Conservation (phyloP, 1,140 invertebrate genomes). For the Neodiprion pinetum region DNA sequence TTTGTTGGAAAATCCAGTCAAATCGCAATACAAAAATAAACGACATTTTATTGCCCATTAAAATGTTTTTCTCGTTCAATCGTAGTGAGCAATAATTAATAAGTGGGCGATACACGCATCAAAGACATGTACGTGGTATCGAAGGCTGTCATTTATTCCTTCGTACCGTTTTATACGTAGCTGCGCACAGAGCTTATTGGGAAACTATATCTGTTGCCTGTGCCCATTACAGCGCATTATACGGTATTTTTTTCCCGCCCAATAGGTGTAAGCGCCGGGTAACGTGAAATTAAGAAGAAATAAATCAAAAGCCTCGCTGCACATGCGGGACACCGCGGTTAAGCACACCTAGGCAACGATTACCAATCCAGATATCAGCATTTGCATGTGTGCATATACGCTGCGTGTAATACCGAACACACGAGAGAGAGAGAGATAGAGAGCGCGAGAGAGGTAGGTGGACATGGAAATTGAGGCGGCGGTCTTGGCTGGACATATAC, state of each 20-base stretch:
- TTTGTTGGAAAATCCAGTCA: no score
- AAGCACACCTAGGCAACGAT: not conserved
- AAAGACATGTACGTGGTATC: no score
- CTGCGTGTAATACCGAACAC: not conserved
- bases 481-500: slow-evolving; percentile 1
- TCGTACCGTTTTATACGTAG: no score
- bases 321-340: not conserved
- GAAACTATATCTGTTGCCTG: no score
- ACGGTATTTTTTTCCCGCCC: not conserved
- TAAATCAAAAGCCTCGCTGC: not conserved
- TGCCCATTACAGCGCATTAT: no score
- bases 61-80: no score
- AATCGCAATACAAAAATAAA: no score
- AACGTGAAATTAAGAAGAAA: not conserved
- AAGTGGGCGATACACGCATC: no score
- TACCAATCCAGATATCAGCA: not conserved
- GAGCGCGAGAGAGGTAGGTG: not conserved
- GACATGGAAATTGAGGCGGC: not conserved
- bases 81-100: no score
- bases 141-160: no score
- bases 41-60: no score
- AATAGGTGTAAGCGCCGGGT: not conserved
- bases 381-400: not conserved
- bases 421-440: not conserved
- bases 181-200: no score